Evolutionary conservation across 92 coral and sea anemone genomes (phyloP).

Genomic region (Blastomussa wellsi): DNA sequence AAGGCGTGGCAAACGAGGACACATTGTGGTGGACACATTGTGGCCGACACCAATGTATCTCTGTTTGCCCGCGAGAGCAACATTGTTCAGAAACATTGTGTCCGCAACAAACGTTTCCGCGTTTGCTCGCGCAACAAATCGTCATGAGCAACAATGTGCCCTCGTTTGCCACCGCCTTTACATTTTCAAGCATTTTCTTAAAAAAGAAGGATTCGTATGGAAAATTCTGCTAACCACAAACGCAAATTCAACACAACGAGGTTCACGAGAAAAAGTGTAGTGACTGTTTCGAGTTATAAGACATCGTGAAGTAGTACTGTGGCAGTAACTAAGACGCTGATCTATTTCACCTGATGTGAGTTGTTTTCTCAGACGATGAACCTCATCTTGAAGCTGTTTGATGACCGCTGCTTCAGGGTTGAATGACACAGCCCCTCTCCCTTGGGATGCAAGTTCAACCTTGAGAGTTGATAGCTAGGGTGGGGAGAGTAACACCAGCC

Average conservation of each 20-base stretch:
- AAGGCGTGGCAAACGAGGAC: too few relatives aligned
- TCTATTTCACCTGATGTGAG: constrained; percentile 38
- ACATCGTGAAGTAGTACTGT: too few relatives aligned
- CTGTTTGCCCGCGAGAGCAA: too few relatives aligned
- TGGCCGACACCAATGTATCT: too few relatives aligned
- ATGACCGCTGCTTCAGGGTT: constrained; percentile 74
- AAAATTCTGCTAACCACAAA: not conserved
- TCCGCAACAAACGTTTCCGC: too few relatives aligned
- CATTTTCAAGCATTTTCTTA: not conserved
- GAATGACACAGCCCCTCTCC: constrained; percentile 65
- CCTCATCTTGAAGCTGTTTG: constrained; percentile 75
- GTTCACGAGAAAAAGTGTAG: not conserved
- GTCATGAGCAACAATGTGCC: too few relatives aligned
- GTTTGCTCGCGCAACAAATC: too few relatives aligned
- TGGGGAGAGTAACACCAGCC: not conserved
- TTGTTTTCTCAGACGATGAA: constrained; percentile 59
- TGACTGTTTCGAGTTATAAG: not conserved
- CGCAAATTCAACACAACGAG: not conserved
- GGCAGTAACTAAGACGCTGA: not conserved
- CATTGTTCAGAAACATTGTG: too few relatives aligned
- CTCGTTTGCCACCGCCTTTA: too few relatives aligned
- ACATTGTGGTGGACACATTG: too few relatives aligned
- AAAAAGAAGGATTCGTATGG: not conserved
- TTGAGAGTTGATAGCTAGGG: constrained; percentile 72
- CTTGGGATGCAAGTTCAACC: constrained; percentile 89